These are phyloP conservation scores for Myiotriccus ornatus DNA, from an alignment of 2,797 vertebrate genomes.

Conservation along the genomic window DNA sequence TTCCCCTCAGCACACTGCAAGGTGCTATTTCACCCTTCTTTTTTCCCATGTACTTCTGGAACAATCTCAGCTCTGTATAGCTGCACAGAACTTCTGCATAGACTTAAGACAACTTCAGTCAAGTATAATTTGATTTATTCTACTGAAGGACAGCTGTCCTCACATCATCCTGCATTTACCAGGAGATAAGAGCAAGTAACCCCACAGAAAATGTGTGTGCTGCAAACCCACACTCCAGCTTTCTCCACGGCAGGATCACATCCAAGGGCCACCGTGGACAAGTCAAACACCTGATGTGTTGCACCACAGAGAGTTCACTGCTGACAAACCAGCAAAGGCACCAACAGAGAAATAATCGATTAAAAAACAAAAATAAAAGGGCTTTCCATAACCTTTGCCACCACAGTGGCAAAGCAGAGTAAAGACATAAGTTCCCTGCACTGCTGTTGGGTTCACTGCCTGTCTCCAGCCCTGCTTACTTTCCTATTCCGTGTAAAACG, in stretches of 20 bases:
- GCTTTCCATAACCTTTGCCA: not conserved
- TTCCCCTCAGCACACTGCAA: not conserved
- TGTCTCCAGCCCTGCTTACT: not conserved
- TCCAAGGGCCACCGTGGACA: not conserved
- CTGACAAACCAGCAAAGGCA: not conserved
- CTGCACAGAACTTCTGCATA: not conserved
- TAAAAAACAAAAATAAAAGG: not conserved
- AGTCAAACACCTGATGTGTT: not conserved
- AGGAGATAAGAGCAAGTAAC: not conserved
- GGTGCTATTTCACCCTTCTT: not conserved
- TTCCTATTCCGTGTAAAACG: not conserved
- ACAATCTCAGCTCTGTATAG: not conserved
- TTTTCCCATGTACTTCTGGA: not conserved
- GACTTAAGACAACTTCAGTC: not conserved
- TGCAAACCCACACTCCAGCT: not conserved
- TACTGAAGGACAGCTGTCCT: not conserved
- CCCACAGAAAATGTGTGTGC: too few relatives aligned
- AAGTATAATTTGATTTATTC: not conserved
- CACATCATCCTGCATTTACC: not conserved
- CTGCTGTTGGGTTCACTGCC: not conserved
- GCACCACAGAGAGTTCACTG: fast-evolving
- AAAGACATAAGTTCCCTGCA: not conserved
- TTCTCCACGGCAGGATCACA: not conserved
- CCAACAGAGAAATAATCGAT: not conserved
- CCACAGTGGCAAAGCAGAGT: not conserved